These are phyloP conservation scores for Hyposoter dolosus DNA, from an alignment of 2,888 invertebrate genomes.

Conservation along the genomic window DNA sequence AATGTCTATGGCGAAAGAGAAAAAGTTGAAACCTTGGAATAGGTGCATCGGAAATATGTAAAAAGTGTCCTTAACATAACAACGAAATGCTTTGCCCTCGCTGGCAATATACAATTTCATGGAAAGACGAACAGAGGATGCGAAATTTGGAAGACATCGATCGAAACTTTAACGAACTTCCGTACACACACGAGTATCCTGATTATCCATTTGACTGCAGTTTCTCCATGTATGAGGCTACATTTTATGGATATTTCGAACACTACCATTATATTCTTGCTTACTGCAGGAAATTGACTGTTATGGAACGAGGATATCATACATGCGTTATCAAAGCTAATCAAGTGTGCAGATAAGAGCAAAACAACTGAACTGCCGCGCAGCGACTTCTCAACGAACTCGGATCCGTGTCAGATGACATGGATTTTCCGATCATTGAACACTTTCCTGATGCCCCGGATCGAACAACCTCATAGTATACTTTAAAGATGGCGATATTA, in stretches of 20 bases:
- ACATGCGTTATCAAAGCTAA: conserved; percentile 51
- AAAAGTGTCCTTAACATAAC: conserved; percentile 38
- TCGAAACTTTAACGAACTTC: conserved; percentile 45
- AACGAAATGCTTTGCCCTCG: conserved; percentile 73
- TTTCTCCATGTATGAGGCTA: conserved; percentile 28
- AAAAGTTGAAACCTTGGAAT: neutral
- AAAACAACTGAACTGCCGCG: conserved; percentile 19
- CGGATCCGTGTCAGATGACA: conserved; percentile 26
- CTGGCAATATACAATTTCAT: conserved; percentile 68
- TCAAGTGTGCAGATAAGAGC: conserved; percentile 69
- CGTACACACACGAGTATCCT: conserved; percentile 54
- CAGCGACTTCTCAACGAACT: neutral
- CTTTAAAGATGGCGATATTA: neutral
- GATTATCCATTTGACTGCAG: conserved; percentile 61
- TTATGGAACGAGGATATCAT: conserved; percentile 35
- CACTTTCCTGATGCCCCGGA: conserved; percentile 1
- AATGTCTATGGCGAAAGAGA: conserved; percentile 15
- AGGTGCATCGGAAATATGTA: neutral
- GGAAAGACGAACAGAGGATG: neutral
- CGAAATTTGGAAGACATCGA: neutral
- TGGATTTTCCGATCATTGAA: conserved; percentile 44
- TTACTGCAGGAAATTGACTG: conserved; percentile 45
- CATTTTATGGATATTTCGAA: neutral
- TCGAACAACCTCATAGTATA: neutral
- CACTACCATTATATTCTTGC: conserved; percentile 36